phyloP scores from a whole-genome alignment of 2,797 vertebrate genomes.

The Onychomys torridus region DNA sequence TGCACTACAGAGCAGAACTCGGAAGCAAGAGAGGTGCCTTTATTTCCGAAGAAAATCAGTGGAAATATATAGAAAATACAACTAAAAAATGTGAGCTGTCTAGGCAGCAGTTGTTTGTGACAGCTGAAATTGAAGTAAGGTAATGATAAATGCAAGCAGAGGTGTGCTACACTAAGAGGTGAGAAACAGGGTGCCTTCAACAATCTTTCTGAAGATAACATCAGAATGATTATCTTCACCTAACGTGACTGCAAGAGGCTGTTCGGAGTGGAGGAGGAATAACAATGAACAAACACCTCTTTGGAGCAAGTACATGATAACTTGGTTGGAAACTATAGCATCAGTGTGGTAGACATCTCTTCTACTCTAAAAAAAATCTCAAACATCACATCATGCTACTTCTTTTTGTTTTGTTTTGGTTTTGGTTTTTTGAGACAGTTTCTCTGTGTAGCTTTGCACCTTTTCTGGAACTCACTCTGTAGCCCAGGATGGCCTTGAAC shows the following conservation, averaged over 20 bases:
- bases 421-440: too few species aligned
- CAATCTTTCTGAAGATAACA: background rate
- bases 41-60: slow-evolving; percentile 54
- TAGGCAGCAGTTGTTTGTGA: background rate
- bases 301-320: background rate
- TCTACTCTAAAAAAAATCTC: background rate
- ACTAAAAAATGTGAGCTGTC: background rate
- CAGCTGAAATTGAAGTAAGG: background rate
- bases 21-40: background rate
- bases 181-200: background rate
- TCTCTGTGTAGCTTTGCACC: too few species aligned
- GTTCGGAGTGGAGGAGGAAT: background rate
- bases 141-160: background rate
- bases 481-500: too few species aligned
- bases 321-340: background rate
- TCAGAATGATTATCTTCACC: background rate
- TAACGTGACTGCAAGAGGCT: background rate
- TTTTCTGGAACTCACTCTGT: too few species aligned
- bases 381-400: rapidly evolving
- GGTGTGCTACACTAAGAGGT: background rate
- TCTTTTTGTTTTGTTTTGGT: background rate
- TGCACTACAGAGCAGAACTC: background rate
- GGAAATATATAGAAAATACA: slow-evolving; percentile 18
- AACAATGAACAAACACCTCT: background rate
- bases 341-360: rapidly evolving